phyloP scores from a whole-genome alignment of 2,888 invertebrate genomes.

The Tipula unca region DNA sequence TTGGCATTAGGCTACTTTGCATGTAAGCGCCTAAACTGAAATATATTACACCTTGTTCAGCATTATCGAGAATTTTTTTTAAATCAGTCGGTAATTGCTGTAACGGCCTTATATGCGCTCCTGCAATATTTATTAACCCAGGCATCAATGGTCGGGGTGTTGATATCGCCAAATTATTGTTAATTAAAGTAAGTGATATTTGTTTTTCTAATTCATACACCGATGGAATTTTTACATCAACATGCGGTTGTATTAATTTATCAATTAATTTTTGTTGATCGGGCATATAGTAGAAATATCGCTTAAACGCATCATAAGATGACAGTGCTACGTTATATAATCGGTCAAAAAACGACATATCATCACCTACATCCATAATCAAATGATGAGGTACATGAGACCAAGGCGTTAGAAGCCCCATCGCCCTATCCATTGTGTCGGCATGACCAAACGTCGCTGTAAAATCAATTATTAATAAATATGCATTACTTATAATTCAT shows the following conservation, averaged over 20 bases:
- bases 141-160: conserved; percentile 42
- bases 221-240: conserved; percentile 35
- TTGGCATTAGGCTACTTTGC: conserved; percentile 41
- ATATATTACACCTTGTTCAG: conserved; percentile 42
- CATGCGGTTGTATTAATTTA: not conserved
- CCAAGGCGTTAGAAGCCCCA: conserved; percentile 40
- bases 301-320: conserved; percentile 33
- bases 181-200: conserved; percentile 45
- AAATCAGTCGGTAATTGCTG: conserved; percentile 35
- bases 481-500: not conserved
- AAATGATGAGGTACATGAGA: conserved; percentile 38
- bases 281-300: conserved; percentile 38
- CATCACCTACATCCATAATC: conserved; percentile 35
- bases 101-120: conserved; percentile 36
- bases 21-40: conserved; percentile 44
- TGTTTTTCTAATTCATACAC: conserved; percentile 43
- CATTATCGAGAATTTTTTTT: conserved; percentile 38
- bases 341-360: conserved; percentile 40
- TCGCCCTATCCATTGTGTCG: conserved; percentile 40
- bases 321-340: conserved; percentile 38
- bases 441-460: conserved; percentile 40
- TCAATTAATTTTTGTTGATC: conserved; percentile 33
- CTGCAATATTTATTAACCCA: conserved; percentile 38
- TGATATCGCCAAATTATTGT: conserved; percentile 46
- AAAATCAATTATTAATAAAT: no score